Percentiles rank a stretch among this genome's conserved stretches.
Evolutionary conservation across 2,113 vertebrate genomes (phyloP).

Genomic region (Corydoras maculifer): DNA sequence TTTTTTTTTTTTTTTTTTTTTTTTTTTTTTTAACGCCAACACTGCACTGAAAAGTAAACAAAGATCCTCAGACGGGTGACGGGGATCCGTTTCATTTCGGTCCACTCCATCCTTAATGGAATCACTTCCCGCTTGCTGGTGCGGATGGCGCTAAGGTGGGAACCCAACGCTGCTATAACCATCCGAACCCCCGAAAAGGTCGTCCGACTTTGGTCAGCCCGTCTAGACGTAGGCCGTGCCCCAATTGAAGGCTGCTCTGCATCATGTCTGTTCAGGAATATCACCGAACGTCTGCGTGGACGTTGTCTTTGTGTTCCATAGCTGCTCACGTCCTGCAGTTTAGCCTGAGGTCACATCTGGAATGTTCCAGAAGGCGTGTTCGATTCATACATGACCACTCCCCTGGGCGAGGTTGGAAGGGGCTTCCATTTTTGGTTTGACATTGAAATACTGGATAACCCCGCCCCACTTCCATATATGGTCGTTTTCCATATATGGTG

Average conservation of each 20-base stretch:
- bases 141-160: not conserved
- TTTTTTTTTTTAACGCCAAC: conserved; percentile 26
- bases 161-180: conserved; percentile 30
- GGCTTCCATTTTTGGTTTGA: too few species aligned
- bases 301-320: not conserved
- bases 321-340: conserved; percentile 13
- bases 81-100: not conserved
- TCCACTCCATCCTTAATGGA: not conserved
- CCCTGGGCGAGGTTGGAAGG: too few species aligned
- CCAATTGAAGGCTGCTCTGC: conserved; percentile 3
- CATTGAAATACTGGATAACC: too few species aligned
- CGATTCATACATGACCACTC: too few species aligned
- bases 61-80: not conserved
- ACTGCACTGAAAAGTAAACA: conserved; percentile 30
- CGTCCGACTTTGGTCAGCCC: not conserved
- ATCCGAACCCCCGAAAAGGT: conserved; percentile 5
- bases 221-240: not conserved
- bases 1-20: conserved; percentile 20
- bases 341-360: not conserved
- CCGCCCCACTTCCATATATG: too few species aligned
- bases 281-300: not conserved
- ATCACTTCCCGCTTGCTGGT: conserved; percentile 4
- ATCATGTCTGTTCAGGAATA: conserved; percentile 1
- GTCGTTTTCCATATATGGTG: too few species aligned
- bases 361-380: not conserved